A percentile compares a stretch with the other conserved stretches of the same genome.
Evolutionary conservation across 35 echinoderm and acorn worm species (phyloP).

Genomic region (Diadema setosum): DNA sequence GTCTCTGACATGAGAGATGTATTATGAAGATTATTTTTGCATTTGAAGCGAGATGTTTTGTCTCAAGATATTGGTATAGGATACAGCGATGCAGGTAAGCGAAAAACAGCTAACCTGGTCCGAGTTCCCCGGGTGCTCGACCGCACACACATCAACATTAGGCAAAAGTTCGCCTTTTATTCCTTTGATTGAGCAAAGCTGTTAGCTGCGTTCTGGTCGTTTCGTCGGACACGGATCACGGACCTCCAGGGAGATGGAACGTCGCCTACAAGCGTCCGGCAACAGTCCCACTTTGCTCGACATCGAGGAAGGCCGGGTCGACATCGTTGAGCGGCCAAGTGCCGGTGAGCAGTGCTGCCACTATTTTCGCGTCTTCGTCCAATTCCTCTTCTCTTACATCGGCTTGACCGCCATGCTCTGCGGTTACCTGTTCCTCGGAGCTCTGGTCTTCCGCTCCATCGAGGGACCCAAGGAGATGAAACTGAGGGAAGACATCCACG

Average conservation of each 20-base stretch:
- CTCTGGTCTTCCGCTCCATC: slow-evolving; percentile 71
- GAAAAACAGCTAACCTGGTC: background rate
- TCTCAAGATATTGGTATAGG: background rate
- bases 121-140: background rate
- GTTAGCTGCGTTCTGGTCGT: background rate
- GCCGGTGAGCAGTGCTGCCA: slow-evolving; percentile 44
- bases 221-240: background rate
- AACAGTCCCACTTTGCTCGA: background rate
- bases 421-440: slow-evolving; percentile 82
- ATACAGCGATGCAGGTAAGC: background rate
- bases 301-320: slow-evolving; percentile 17
- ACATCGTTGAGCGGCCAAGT: slow-evolving; percentile 12
- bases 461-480: slow-evolving; percentile 51
- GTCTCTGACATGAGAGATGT: background rate
- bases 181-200: background rate
- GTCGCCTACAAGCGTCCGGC: background rate
- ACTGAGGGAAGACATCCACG: slow-evolving; percentile 21
- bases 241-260: background rate
- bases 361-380: slow-evolving; percentile 83
- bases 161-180: no score
- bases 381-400: slow-evolving; percentile 88
- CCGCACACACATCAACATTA: no score
- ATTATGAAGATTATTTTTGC: no score
- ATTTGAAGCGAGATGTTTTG: no score
- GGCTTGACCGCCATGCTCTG: slow-evolving; percentile 89